Base-by-base conservation (phyloP, 2,888 invertebrate genomes). In the Eristalis pertinax region DNA sequence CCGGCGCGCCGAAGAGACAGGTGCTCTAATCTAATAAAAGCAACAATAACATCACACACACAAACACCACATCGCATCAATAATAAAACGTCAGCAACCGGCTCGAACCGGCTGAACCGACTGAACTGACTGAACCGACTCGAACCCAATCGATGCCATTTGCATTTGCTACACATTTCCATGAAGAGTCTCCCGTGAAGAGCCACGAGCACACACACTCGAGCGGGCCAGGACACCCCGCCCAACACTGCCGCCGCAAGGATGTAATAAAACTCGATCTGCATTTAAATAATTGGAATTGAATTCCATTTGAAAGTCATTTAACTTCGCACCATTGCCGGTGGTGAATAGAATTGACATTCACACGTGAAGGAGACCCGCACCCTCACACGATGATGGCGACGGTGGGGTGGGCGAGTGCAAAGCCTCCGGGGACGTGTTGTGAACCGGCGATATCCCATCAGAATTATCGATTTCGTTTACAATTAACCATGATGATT, bases 251-350 rank as follows among this genome's bases (percentile, higher is more conserved):
- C 58, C 11, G 50, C 56, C 72, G 19, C 80, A 75, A 88, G 84
- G 88, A 84, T 84, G 88, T 84, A 84, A 84, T 88, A 88, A 88
- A 88, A 88, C 84, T 84, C 81, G 80, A 84, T 88, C 84, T 84
- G 88, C 84, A 88, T 88, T 88, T 88, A 84, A 88, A 88, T 88
- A 88, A 88, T 88, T 88, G 88, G 88, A 88, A 84, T 84, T 84
- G 84, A 84, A 88, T 88, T 88, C 84, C 77, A 88, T 88, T 88
- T 84, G 84, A 88, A 88, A 88, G 88, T 88, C 88, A 88, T 88
- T 88, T 84, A 84, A 84, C 88, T 84, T 84, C 78, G 74, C 88
- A 88, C 84, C 87, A 84, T 87, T 87, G 84, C 87, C 80, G 79
- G 38, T 76, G 72, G 73, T 87, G 87, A 84, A 87, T 84, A 87